Evolutionary conservation across 2,797 vertebrate genomes (phyloP).

Genomic region (Bucorvus abyssinicus): DNA sequence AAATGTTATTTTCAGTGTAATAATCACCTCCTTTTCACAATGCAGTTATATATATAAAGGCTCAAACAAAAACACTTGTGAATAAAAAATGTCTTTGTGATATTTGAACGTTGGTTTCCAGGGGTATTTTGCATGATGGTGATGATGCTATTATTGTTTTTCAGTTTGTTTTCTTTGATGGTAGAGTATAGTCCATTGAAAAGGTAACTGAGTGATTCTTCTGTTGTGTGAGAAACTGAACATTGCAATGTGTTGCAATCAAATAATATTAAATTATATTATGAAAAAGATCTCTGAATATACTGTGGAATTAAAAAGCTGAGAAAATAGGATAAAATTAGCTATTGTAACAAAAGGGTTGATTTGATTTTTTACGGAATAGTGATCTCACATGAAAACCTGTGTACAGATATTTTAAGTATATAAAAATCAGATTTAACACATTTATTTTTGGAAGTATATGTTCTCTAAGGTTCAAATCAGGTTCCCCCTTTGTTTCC

Average conservation of each 20-base stretch:
- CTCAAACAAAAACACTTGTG: slow-evolving; percentile 73
- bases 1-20: slow-evolving; percentile 46
- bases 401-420: slow-evolving; percentile 79
- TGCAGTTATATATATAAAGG: slow-evolving; percentile 60
- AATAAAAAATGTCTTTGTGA: slow-evolving; percentile 77
- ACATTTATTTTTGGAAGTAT: slow-evolving; percentile 78
- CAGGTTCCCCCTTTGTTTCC: slow-evolving; percentile 70
- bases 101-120: slow-evolving; percentile 75
- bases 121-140: slow-evolving; percentile 83
- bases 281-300: slow-evolving; percentile 78
- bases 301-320: slow-evolving; percentile 77
- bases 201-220: slow-evolving; percentile 76
- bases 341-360: slow-evolving; percentile 27
- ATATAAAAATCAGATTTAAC: slow-evolving; percentile 76
- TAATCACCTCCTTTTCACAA: slow-evolving; percentile 57
- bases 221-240: slow-evolving; percentile 77
- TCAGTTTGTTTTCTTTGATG: slow-evolving; percentile 71
- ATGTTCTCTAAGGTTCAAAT: slow-evolving; percentile 63
- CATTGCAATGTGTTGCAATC: slow-evolving; percentile 75
- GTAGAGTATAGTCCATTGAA: slow-evolving; percentile 78
- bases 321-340: slow-evolving; percentile 63
- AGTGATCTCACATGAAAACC: slow-evolving; percentile 67
- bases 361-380: slow-evolving; percentile 72
- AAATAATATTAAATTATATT: slow-evolving; percentile 70
- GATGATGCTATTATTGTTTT: slow-evolving; percentile 76